Evolutionary conservation across 1,140 invertebrate species (phyloP), one percentile per base, ranked within the genome.

Genomic region (Sipha flava): DNA sequence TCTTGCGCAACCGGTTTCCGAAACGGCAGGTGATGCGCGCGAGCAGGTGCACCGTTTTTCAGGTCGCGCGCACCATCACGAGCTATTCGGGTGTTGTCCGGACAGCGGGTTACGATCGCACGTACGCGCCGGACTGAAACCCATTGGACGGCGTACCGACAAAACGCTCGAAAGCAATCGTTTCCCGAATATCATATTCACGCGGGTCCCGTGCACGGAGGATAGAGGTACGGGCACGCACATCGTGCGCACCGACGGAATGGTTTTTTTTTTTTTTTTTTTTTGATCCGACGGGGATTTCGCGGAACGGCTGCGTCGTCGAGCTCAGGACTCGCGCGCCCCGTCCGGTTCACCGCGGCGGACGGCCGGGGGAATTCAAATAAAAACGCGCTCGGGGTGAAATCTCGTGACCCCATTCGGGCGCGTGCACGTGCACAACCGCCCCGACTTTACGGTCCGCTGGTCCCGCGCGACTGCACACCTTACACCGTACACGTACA

Each of bases 1-100:
- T 7, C 18, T n/a, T n/a, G n/a, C n/a, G n/a, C 57, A 59, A 59
- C 57, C 57, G 57, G 57, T 59, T 57, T n/a, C 0, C 57, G 2
- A n/a, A 59, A 59, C 57, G 57, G n/a, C 57, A 59, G 57, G 57
- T 59, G 57, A 59, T 59, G 29, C n/a, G n/a, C n/a, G n/a, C n/a
- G 57, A 16, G 57, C 57, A 59, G 57, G 57, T 59, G 57, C 29
- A n/a, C n/a, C n/a, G n/a, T n/a, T 29, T 59, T 34, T 26, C 18
- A 3, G 9, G 7, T 7, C 57, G 7, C 18, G 31, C 57, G 10
- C 9, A 29, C 16, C 26, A n/a, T 3, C n/a, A n/a, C n/a, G n/a
- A n/a, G n/a, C n/a, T n/a, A n/a, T n/a, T n/a, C n/a, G n/a, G n/a
- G n/a, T n/a, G n/a, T n/a, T n/a, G n/a, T n/a, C n/a, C n/a, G n/a